These are phyloP conservation scores for Tenthredo scrophulariae DNA, from an alignment of 2,888 invertebrate species.

Conservation along the genomic window DNA sequence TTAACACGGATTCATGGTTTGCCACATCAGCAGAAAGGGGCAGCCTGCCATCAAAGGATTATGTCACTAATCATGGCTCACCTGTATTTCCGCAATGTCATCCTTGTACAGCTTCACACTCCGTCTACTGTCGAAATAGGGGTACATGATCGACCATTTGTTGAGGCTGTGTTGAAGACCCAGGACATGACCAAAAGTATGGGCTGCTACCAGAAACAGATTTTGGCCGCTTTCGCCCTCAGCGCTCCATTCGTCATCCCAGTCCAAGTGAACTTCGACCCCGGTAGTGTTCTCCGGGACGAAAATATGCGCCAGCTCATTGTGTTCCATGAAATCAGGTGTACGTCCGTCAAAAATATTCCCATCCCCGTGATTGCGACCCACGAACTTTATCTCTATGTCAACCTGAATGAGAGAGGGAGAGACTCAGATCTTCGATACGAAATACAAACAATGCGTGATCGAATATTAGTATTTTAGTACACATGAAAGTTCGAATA, in stretches of 20 bases:
- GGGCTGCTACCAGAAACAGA: conserved; percentile 97
- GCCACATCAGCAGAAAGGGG: neutral
- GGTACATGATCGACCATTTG: conserved; percentile 95
- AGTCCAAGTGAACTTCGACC: conserved; percentile 99
- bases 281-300: conserved; percentile 95
- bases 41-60: neutral
- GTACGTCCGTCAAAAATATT: conserved; percentile 95
- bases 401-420: conserved; percentile 66
- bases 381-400: conserved; percentile 83
- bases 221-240: conserved; percentile 92
- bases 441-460: no score
- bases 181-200: conserved; percentile 98
- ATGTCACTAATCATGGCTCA: conserved; percentile 68
- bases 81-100: conserved; percentile 91
- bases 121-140: conserved; percentile 95
- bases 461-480: no score
- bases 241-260: conserved; percentile 96
- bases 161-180: conserved; percentile 97
- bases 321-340: conserved; percentile 76
- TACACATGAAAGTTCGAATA: no score
- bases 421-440: no score
- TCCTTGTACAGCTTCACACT: conserved; percentile 92
- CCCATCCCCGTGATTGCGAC: conserved; percentile 93
- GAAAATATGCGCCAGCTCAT: conserved; percentile 94
- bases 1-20: neutral